Evolutionary conservation across 2,888 invertebrate species (phyloP).

Genomic region (Nephrotoma flavescens): DNA sequence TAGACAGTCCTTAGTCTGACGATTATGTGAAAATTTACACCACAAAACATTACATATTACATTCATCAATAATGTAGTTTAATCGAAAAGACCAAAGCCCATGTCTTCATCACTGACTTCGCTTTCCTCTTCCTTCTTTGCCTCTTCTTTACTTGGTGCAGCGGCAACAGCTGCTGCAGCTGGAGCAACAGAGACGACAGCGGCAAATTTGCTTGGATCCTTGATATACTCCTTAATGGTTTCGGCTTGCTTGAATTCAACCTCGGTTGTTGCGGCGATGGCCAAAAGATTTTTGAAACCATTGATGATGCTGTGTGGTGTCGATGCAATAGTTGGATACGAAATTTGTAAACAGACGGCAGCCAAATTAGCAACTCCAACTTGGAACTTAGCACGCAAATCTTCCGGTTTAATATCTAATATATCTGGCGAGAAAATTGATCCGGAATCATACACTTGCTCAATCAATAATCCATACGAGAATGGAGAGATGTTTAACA

Average conservation of each 20-base stretch:
- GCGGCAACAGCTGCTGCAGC: conserved; percentile 44
- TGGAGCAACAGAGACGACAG: conserved; percentile 44
- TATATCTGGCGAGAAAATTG: conserved; percentile 92
- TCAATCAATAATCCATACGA: conserved; percentile 93
- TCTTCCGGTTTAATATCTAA: conserved; percentile 98
- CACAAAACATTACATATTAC: conserved; percentile 1
- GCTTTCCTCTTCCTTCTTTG: conserved; percentile 64
- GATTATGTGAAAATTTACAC: conserved; percentile 6
- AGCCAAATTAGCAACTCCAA: conserved; percentile 90
- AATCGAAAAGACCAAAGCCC: conserved; percentile 93
- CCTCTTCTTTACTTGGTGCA: conserved; percentile 43
- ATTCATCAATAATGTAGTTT: conserved; percentile 24
- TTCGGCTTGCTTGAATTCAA: conserved; percentile 86
- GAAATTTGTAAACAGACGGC: conserved; percentile 83
- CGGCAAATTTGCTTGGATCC: conserved; percentile 93
- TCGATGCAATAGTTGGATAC: conserved; percentile 94
- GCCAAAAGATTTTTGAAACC: conserved; percentile 97
- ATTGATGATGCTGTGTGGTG: conserved; percentile 92
- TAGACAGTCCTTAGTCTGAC: conserved; percentile 7
- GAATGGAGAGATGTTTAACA: conserved; percentile 99
- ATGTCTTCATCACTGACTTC: conserved; percentile 85
- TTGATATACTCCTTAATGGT: conserved; percentile 87
- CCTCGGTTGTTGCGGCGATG: conserved; percentile 89
- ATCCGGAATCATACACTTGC: conserved; percentile 97
- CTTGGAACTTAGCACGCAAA: conserved; percentile 76